A percentile compares a stretch with the other conserved stretches of the same genome.
Evolutionary conservation across 2,113 vertebrate species (phyloP).

Genomic region (Melanostigma gelatinosum): DNA sequence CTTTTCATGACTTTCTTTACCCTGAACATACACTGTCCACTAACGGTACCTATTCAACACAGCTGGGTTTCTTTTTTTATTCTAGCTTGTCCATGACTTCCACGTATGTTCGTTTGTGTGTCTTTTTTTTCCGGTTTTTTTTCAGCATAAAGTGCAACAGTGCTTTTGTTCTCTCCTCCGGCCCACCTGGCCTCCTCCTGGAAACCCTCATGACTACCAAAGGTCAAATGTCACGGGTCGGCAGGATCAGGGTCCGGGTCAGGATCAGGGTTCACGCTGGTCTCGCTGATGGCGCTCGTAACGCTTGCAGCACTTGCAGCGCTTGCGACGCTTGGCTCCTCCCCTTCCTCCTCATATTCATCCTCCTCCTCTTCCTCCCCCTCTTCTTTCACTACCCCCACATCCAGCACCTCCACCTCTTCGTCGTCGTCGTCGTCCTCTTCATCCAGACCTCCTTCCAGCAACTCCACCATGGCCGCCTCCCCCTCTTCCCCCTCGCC

Average conservation of each 20-base stretch:
- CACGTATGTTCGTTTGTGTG: constrained; percentile 53
- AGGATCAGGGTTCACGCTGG: constrained; percentile 69
- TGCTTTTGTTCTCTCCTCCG: constrained; percentile 91
- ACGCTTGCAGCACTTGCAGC: constrained; percentile 51
- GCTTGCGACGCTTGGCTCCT: constrained; percentile 63
- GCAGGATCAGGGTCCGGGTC: constrained; percentile 42
- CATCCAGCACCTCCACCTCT: constrained; percentile 78
- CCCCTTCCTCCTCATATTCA: constrained; percentile 56
- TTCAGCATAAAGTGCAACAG: constrained; percentile 99
- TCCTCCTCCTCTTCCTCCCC: constrained; percentile 54
- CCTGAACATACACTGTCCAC: constrained; percentile 74
- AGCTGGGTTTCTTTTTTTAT: constrained; percentile 69
- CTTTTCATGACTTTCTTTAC: constrained; percentile 48
- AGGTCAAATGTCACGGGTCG: constrained; percentile 62
- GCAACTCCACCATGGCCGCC: constrained; percentile 51
- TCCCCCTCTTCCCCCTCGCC: constrained; percentile 65
- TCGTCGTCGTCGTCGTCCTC: constrained; percentile 76
- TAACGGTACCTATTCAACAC: constrained; percentile 77
- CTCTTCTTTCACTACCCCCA: constrained; percentile 72
- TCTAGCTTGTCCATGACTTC: constrained; percentile 66
- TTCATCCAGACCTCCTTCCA: constrained; percentile 68
- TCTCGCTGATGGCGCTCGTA: constrained; percentile 70
- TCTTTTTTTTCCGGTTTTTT: constrained; percentile 68
- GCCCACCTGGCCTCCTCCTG: constrained; percentile 39
- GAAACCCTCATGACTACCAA: constrained; percentile 50